Evolutionary conservation across 1,140 invertebrate species (phyloP), one percentile per base, ranked within the genome.

Genomic region (Goniozus legneri): DNA sequence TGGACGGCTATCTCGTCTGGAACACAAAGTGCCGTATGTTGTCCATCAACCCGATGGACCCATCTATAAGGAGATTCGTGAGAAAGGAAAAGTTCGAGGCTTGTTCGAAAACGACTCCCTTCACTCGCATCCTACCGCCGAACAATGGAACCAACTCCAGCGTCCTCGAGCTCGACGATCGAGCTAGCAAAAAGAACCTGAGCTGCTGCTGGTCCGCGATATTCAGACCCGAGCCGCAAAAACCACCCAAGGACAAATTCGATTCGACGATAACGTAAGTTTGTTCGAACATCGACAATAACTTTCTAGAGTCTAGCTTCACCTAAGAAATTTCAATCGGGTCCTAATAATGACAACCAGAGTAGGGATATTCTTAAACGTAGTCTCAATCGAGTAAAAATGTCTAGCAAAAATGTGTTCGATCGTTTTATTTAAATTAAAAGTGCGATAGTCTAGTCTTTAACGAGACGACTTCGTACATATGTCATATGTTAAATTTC

Each of bases 1-100:
- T 67, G 16, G 60, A 74, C 22, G 80, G 82, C 14, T 86, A 81
- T 60, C 66, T 88, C 31, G 81, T 89, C 2, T 84, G 82, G 68
- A 87, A 80, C 58, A 71, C 82, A 2, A 79, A 78, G 44, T 91
- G 88, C 55, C 77, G 80, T 48, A 86, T 91, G 56, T 79, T 82
- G 2, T 79, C 84, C 33, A 69, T 84, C 32, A 78, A 88, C 63
- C 85, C 87, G 0, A 79, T 83, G 56, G 82, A 86, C 50, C 65
- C 77, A 7, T 82, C 84, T 14, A 82, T 88, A n/a, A 77, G 73
- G 48, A 66, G 76, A 19, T 79, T 82, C 47, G 79, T 85, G 13
- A 77, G 78, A 33, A 76, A 79, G 19, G 69, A 77, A 31, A 75
- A 78, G 44, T 82, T 82, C 32, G 74, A 83, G 19, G 43, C 71